These are phyloP conservation scores for Marmota flaviventris DNA, from an alignment of 2,113 vertebrate species.

Conservation along the genomic window DNA sequence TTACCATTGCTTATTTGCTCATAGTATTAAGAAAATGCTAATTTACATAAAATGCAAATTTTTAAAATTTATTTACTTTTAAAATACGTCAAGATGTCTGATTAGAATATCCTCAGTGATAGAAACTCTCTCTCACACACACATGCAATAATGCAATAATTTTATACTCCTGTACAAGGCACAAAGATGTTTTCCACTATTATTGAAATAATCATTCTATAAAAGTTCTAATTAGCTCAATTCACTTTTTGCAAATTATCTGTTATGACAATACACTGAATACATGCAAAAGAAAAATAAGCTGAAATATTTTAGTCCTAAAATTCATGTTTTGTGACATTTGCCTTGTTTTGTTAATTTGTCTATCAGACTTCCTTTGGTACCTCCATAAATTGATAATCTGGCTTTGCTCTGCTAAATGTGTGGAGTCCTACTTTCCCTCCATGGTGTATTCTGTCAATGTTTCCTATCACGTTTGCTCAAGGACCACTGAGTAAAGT, in stretches of 20 bases:
- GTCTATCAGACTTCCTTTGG: constrained; percentile 24
- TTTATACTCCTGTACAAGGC: neutral
- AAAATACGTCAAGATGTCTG: neutral
- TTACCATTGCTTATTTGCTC: neutral
- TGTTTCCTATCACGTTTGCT: constrained; percentile 80
- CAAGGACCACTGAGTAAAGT: constrained; percentile 63
- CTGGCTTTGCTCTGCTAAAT: constrained; percentile 61
- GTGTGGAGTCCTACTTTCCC: constrained; percentile 75
- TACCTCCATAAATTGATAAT: constrained; percentile 79
- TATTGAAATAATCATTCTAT: neutral
- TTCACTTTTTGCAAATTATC: neutral
- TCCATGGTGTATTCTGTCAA: constrained; percentile 73
- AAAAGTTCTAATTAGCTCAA: neutral
- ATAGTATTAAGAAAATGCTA: neutral
- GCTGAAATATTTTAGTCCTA: neutral
- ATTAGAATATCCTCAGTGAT: neutral
- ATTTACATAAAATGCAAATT: neutral
- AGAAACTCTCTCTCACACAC: neutral
- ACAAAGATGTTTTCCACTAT: neutral
- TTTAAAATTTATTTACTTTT: neutral
- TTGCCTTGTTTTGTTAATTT: constrained; percentile 70
- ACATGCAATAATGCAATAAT: neutral
- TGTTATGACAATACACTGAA: neutral
- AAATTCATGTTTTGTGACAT: neutral
- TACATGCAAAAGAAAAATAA: neutral